Percentiles rank a stretch among this genome's conserved stretches.
Evolutionary conservation across 2,797 vertebrate species (phyloP).

Genomic region (Eospalax fontanierii): DNA sequence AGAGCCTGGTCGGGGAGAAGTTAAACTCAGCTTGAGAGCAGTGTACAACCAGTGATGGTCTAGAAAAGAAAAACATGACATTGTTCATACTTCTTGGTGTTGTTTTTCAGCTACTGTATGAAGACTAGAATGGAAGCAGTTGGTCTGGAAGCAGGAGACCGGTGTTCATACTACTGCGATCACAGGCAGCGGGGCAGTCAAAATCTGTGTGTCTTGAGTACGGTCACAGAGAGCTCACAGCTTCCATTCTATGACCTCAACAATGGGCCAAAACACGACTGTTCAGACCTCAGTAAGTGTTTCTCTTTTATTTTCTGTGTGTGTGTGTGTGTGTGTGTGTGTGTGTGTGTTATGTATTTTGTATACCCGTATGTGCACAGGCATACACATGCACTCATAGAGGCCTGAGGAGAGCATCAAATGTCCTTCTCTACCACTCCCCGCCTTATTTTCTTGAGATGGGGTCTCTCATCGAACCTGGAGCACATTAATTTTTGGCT

Average conservation of each 20-base stretch:
- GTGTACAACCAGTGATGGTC: not conserved
- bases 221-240: not conserved
- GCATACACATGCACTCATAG: no score
- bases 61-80: not conserved
- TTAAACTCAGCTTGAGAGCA: not conserved
- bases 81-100: not conserved
- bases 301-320: no score
- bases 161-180: not conserved
- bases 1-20: not conserved
- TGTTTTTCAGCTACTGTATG: not conserved
- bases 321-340: no score
- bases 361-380: no score
- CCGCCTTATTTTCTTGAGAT: no score
- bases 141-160: not conserved
- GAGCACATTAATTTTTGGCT: no score
- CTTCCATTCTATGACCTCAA: not conserved
- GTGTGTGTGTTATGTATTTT: no score
- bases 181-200: not conserved
- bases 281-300: not conserved
- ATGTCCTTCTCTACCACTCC: no score
- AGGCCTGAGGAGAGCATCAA: no score
- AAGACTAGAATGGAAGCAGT: not conserved
- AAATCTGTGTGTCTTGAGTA: conserved; percentile 5
- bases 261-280: not conserved
- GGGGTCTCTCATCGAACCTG: no score